These are phyloP conservation scores for Cyprinodon brontotheroides DNA, from an alignment of 2,113 vertebrate species.

Conservation along the genomic window DNA sequence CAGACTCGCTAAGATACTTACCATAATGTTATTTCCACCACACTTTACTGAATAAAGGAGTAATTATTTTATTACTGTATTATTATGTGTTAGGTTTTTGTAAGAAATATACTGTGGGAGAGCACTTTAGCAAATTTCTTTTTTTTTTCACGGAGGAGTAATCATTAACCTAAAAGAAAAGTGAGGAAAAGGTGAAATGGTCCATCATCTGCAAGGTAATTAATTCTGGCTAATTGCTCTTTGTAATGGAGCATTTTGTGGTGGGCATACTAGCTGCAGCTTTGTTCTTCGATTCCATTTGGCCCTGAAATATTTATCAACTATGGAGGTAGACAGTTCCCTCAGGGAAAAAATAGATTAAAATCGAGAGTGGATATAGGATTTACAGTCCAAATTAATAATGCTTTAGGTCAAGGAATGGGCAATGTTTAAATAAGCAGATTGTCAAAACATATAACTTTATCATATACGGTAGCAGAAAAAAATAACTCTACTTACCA, in stretches of 20 bases:
- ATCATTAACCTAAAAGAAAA: background rate
- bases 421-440: background rate
- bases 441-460: background rate
- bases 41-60: background rate
- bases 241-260: background rate
- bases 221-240: background rate
- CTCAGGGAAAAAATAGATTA: background rate
- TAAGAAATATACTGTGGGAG: background rate
- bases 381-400: background rate
- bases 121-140: background rate
- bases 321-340: background rate
- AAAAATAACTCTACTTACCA: background rate
- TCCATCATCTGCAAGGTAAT: background rate
- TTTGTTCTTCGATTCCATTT: background rate
- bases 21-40: conserved; percentile 11
- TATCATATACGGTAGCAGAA: background rate
- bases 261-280: background rate
- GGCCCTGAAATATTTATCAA: background rate
- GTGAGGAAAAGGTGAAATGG: background rate
- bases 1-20: conserved; percentile 6
- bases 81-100: background rate
- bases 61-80: background rate
- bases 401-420: background rate
- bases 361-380: background rate
- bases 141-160: background rate